Conservation (phyloP, 2,888 invertebrate species). For the Pseudeuparius sepicola region DNA sequence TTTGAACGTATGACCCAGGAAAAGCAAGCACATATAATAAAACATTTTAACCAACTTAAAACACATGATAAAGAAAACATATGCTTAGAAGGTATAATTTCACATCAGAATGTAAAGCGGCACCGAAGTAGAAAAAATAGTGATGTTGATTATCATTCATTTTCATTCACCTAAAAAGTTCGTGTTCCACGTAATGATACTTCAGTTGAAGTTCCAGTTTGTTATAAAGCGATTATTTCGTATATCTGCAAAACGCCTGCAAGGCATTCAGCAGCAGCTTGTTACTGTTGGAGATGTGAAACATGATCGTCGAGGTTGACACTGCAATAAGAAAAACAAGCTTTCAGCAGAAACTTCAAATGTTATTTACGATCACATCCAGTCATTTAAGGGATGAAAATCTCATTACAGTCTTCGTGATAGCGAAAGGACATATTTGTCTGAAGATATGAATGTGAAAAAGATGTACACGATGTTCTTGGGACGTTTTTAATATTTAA, state of each 20-base stretch:
- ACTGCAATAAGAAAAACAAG: slow-evolving; percentile 14
- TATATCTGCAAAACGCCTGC: slow-evolving; percentile 11
- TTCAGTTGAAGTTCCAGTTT: slow-evolving; percentile 15
- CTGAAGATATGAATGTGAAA: slow-evolving; percentile 18
- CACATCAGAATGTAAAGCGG: too few species aligned
- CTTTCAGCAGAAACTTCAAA: slow-evolving; percentile 13
- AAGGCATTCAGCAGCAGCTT: slow-evolving; percentile 13
- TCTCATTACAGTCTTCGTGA: slow-evolving; percentile 20
- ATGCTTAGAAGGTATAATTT: too few species aligned
- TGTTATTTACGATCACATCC: slow-evolving; percentile 15
- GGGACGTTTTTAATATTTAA: too few species aligned
- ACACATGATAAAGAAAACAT: too few species aligned
- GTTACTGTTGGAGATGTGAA: slow-evolving; percentile 10
- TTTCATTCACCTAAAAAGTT: not conserved
- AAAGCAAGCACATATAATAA: too few species aligned
- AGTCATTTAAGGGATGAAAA: slow-evolving; percentile 17
- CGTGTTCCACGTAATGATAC: slow-evolving; percentile 7
- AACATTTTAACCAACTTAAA: too few species aligned
- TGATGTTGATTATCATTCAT: slow-evolving; percentile 3
- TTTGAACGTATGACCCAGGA: too few species aligned
- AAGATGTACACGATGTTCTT: slow-evolving; percentile 11
- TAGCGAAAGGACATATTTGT: slow-evolving; percentile 15
- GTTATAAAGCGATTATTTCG: slow-evolving; percentile 18
- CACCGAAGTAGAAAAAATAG: slow-evolving; percentile 1
- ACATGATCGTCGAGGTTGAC: slow-evolving; percentile 15